A percentile compares a stretch with the other conserved stretches of the same genome.
Evolutionary conservation across 2,797 vertebrate genomes (phyloP).

Genomic region (Darevskia nairensis): DNA sequence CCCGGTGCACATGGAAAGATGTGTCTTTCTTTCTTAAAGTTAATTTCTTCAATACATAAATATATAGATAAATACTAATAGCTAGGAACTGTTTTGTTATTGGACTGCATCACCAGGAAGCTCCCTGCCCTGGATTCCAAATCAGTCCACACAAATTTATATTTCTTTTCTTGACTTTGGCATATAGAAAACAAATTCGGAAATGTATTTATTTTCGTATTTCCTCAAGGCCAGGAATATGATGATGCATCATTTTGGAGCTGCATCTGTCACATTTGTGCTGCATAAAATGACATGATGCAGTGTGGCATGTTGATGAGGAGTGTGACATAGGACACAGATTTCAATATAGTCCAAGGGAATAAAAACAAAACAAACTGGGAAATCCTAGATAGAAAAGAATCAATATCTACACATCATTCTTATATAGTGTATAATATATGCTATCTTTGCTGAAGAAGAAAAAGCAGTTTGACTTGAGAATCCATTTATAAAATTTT

Average conservation of each 20-base stretch:
- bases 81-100: too few species aligned
- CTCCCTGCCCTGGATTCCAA: neutral
- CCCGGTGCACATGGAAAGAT: neutral
- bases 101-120: neutral
- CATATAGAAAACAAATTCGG: constrained; percentile 45
- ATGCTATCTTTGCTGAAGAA: neutral
- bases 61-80: neutral
- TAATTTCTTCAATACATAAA: neutral
- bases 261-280: constrained; percentile 59
- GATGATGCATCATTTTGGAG: constrained; percentile 55
- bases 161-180: neutral
- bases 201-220: constrained; percentile 65
- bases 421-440: neutral
- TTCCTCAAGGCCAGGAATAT: constrained; percentile 59
- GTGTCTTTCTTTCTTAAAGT: neutral
- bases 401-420: constrained; percentile 29
- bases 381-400: constrained; percentile 37
- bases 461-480: neutral
- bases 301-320: constrained; percentile 62
- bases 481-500: neutral
- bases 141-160: constrained; percentile 11
- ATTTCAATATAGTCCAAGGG: constrained; percentile 47
- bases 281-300: constrained; percentile 65
- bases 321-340: constrained; percentile 48
- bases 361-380: constrained; percentile 32